Evolutionary conservation across 1,140 invertebrate genomes (phyloP).

Genomic region (Cotesia glomerata): DNA sequence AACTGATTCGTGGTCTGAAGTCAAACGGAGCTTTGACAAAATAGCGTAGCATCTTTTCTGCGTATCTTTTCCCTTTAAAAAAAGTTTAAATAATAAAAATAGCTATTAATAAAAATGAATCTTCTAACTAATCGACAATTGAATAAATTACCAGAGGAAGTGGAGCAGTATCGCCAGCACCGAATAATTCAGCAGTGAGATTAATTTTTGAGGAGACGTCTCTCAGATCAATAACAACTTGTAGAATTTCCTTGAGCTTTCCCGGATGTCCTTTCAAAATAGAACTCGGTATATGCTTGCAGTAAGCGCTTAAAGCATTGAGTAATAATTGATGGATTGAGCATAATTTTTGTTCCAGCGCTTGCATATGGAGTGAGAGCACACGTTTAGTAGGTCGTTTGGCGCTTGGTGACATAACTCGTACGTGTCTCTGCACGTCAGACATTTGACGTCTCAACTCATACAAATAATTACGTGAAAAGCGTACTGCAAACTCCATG

Average conservation of each 20-base stretch:
- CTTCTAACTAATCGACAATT: neutral
- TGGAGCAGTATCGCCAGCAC: conserved; percentile 48
- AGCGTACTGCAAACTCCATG: conserved; percentile 55
- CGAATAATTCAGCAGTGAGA: conserved; percentile 48
- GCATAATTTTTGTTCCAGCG: conserved; percentile 55
- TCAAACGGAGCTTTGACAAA: conserved; percentile 48
- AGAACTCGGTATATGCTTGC: conserved; percentile 56
- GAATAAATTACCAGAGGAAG: conserved; percentile 43
- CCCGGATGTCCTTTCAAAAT: conserved; percentile 51
- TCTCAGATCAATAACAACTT: conserved; percentile 49
- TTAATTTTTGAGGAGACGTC: conserved; percentile 52
- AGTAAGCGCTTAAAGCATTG: conserved; percentile 54
- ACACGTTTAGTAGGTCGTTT: conserved; percentile 41
- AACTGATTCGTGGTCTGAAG: conserved; percentile 47
- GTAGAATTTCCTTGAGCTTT: conserved; percentile 54
- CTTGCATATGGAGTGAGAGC: conserved; percentile 49
- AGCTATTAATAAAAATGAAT: conserved; percentile 7
- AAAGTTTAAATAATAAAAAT: conserved; percentile 27
- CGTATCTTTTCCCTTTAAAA: conserved; percentile 46
- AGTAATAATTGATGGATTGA: conserved; percentile 54
- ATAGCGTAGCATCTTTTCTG: conserved; percentile 50
- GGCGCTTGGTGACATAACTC: conserved; percentile 36
- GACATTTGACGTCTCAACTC: conserved; percentile 52
- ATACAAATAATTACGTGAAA: conserved; percentile 61
- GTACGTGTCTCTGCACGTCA: conserved; percentile 51